Percentiles rank a stretch among this genome's conserved stretches.
phyloP scores from a whole-genome alignment of 2,113 vertebrate species.

The Leptobrachium leishanense region DNA sequence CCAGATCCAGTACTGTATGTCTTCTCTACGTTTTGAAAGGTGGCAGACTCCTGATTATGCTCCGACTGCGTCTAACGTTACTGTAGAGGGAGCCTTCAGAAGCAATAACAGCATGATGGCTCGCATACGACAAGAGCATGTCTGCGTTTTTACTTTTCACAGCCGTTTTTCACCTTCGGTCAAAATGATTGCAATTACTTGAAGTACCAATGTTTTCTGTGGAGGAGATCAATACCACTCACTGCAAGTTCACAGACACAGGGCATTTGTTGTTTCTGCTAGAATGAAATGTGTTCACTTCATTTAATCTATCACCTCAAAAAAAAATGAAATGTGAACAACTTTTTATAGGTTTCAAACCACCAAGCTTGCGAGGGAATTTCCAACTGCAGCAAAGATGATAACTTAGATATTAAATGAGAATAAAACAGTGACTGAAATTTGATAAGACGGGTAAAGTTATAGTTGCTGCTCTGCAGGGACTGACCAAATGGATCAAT shows the following conservation, averaged over 20 bases:
- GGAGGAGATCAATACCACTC: background rate
- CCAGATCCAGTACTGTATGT: too few species aligned
- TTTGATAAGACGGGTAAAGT: too few species aligned
- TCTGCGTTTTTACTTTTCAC: background rate
- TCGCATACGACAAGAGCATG: background rate
- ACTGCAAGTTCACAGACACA: conserved; percentile 12
- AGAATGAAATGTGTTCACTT: background rate
- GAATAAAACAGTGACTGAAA: too few species aligned
- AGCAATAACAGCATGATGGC: background rate
- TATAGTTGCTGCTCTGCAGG: too few species aligned
- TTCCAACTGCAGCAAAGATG: too few species aligned
- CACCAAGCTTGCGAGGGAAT: too few species aligned
- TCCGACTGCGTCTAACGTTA: background rate
- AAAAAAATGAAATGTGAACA: background rate
- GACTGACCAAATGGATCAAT: too few species aligned
- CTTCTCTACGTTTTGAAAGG: too few species aligned
- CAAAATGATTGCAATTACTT: conserved; percentile 27
- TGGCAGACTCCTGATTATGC: too few species aligned
- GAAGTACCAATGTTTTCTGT: background rate
- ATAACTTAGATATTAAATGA: too few species aligned
- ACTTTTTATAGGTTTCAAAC: too few species aligned
- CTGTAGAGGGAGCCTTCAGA: background rate
- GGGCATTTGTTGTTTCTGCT: background rate
- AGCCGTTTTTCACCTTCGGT: background rate
- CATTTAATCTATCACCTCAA: conserved; percentile 1